These are phyloP conservation scores for Drosophila asahinai DNA, from an alignment of 1,140 invertebrate species.

Conservation along the genomic window DNA sequence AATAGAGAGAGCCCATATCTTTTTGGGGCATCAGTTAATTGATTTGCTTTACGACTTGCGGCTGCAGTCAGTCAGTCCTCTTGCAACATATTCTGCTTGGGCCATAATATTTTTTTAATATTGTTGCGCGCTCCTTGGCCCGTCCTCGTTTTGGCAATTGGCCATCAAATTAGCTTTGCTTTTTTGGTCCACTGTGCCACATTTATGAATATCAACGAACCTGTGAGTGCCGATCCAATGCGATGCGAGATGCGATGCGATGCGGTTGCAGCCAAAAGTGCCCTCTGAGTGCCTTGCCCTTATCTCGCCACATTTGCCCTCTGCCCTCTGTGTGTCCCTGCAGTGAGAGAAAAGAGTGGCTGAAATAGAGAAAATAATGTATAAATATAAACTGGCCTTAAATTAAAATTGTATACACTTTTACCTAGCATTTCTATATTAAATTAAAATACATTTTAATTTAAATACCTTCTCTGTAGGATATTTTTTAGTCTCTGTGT, in stretches of 20 bases:
- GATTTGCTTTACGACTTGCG: slow-evolving; percentile 76
- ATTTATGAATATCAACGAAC: slow-evolving; percentile 80
- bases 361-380: accelerated
- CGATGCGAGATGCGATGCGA: slow-evolving; percentile 3
- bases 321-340: neutral
- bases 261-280: slow-evolving; percentile 48
- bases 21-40: slow-evolving; percentile 71
- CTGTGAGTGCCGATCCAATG: slow-evolving; percentile 39
- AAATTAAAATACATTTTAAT: neutral
- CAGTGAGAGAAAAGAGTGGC: slow-evolving; percentile 3
- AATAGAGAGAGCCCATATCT: slow-evolving; percentile 23
- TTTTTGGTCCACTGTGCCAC: slow-evolving; percentile 78
- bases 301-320: neutral
- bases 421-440: no score
- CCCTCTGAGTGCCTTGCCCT: slow-evolving; percentile 13
- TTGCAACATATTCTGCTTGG: slow-evolving; percentile 30
- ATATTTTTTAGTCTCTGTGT: slow-evolving; percentile 7
- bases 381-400: neutral
- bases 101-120: slow-evolving; percentile 81
- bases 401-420: neutral
- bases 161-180: slow-evolving; percentile 78
- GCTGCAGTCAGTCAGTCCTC: slow-evolving; percentile 53
- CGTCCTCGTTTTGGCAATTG: slow-evolving; percentile 67
- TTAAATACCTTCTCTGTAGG: neutral
- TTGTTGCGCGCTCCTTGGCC: slow-evolving; percentile 52